Evolutionary conservation across 2,888 invertebrate genomes (phyloP).

Genomic region (Tetrapedia diversipes): DNA sequence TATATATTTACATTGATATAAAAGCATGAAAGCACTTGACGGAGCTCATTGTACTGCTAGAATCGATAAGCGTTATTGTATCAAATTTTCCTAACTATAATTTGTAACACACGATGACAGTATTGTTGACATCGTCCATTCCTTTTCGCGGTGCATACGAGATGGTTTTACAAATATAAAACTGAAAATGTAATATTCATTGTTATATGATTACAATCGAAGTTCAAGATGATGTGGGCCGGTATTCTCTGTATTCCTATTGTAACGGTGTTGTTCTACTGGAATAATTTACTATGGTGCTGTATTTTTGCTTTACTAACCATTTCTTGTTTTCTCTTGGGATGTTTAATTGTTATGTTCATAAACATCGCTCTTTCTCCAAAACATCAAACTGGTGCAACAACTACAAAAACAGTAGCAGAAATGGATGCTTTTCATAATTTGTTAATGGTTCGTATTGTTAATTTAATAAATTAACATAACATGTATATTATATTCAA

Average conservation of each 20-base stretch:
- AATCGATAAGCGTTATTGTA: too few species aligned
- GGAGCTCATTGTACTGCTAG: too few species aligned
- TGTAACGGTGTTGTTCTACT: slow-evolving; percentile 65
- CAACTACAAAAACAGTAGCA: slow-evolving; percentile 86
- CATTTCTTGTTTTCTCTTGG: slow-evolving; percentile 79
- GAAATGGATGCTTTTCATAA: slow-evolving; percentile 86
- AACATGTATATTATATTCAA: too few species aligned
- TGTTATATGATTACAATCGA: slow-evolving; percentile 11
- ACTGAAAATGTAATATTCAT: slow-evolving; percentile 30
- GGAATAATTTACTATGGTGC: slow-evolving; percentile 73
- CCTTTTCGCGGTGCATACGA: background rate
- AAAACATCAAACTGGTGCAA: slow-evolving; percentile 86
- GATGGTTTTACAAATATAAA: slow-evolving; percentile 9
- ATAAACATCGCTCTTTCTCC: slow-evolving; percentile 87
- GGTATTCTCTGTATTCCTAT: slow-evolving; percentile 51
- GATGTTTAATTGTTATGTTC: slow-evolving; percentile 84
- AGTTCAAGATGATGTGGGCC: slow-evolving; percentile 43
- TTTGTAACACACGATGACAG: slow-evolving; percentile 1
- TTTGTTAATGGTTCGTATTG: slow-evolving; percentile 85
- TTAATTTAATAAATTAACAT: background rate
- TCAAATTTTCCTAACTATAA: background rate
- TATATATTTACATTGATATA: too few species aligned
- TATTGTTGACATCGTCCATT: background rate
- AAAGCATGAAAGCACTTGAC: too few species aligned
- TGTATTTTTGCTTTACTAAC: slow-evolving; percentile 75